Evolutionary conservation across 1,140 invertebrate genomes (phyloP).

Genomic region (Drosophila gunungcola): DNA sequence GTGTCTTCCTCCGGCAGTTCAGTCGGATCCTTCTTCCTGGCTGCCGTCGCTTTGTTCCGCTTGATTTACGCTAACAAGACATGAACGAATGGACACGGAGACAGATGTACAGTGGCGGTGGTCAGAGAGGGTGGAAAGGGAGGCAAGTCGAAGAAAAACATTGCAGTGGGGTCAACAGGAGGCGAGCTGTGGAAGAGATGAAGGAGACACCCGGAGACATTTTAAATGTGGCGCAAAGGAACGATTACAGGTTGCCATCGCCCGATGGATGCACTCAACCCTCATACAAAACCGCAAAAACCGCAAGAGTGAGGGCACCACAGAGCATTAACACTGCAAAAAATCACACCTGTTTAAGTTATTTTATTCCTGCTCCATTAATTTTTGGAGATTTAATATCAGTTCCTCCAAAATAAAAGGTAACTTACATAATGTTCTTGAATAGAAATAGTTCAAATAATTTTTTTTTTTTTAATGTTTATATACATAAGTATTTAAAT

Average conservation of each 20-base stretch:
- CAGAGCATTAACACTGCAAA: neutral
- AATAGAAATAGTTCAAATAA: too few relatives aligned
- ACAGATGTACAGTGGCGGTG: conserved; percentile 44
- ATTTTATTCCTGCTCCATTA: too few relatives aligned
- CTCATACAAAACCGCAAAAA: conserved; percentile 52
- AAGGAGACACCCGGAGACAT: conserved; percentile 74
- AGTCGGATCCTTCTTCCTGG: conserved; percentile 28
- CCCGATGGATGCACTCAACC: conserved; percentile 59
- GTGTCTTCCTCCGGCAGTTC: conserved; percentile 7
- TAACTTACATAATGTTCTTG: too few relatives aligned
- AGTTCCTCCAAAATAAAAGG: too few relatives aligned
- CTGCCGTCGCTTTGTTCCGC: conserved; percentile 77
- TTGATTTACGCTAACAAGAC: conserved; percentile 83
- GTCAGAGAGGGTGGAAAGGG: neutral
- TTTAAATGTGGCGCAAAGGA: conserved; percentile 82
- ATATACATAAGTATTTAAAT: too few relatives aligned
- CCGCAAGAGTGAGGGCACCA: conserved; percentile 45
- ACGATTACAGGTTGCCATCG: conserved; percentile 78
- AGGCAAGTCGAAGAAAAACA: neutral
- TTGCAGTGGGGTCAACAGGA: neutral
- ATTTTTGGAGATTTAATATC: too few relatives aligned
- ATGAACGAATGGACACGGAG: conserved; percentile 77
- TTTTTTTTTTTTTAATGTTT: too few relatives aligned
- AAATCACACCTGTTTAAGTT: neutral
- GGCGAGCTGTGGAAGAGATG: conserved; percentile 10